phyloP scores from a whole-genome alignment of 2,888 invertebrate species.

The Tubulanus polymorphus region DNA sequence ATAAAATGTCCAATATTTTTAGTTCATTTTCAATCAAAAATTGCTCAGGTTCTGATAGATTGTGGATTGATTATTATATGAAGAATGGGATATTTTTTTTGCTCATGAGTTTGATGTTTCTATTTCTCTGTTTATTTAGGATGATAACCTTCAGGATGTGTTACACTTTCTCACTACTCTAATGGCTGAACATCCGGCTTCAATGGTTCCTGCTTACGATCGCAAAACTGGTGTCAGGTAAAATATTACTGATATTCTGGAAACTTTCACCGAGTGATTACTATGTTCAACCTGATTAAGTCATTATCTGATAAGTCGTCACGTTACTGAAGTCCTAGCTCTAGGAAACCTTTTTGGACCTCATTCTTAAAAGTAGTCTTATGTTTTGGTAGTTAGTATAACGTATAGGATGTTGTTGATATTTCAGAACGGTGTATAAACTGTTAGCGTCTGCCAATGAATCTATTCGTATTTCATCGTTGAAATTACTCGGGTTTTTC shows the following conservation, averaged over 20 bases:
- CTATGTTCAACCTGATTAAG: too few species aligned
- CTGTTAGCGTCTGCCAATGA: slow-evolving; percentile 93
- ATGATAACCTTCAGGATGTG: slow-evolving; percentile 97
- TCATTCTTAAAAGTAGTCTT: not conserved
- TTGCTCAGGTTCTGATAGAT: too few species aligned
- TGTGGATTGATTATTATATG: too few species aligned
- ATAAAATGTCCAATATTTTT: too few species aligned
- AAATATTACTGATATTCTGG: not conserved
- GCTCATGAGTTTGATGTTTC: not conserved
- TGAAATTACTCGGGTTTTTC: slow-evolving; percentile 96
- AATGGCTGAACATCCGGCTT: slow-evolving; percentile 97
- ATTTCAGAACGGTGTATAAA: slow-evolving; percentile 84
- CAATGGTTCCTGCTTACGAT: slow-evolving; percentile 99
- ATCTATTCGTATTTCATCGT: slow-evolving; percentile 87
- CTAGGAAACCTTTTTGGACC: not conserved
- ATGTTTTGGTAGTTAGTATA: too few species aligned
- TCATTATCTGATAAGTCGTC: too few species aligned
- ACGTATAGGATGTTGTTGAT: slow-evolving; percentile 3
- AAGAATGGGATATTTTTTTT: too few species aligned
- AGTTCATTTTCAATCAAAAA: too few species aligned
- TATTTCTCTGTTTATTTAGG: slow-evolving; percentile 57
- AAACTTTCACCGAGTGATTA: not conserved
- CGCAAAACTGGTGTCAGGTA: slow-evolving; percentile 83
- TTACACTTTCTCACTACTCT: slow-evolving; percentile 93
- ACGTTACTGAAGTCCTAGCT: too few species aligned